Percentiles rank a stretch among this genome's conserved stretches.
phyloP scores from a whole-genome alignment of 64 coral and sea anemone species.

The Exaiptasia diaphana region DNA sequence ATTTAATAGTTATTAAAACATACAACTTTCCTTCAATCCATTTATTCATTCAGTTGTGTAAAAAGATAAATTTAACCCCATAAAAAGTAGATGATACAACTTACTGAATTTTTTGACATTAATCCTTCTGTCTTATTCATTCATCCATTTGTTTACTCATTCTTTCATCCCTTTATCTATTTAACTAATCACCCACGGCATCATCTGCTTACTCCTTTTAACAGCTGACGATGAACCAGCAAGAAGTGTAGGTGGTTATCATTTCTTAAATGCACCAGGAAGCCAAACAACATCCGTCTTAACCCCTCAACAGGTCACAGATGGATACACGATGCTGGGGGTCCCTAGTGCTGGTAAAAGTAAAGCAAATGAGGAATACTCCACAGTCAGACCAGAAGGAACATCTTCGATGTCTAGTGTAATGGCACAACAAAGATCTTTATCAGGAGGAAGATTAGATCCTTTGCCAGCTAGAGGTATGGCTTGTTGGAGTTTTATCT shows the following conservation, averaged over 20 bases:
- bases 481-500: too few relatives aligned
- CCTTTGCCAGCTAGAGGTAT: too few relatives aligned
- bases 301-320: conserved; percentile 1
- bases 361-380: not conserved
- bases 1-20: too few relatives aligned
- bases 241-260: not conserved
- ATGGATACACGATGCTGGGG: conserved; percentile 33
- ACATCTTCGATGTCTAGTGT: too few relatives aligned
- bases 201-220: not conserved
- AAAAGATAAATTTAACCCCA: too few relatives aligned
- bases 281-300: not conserved
- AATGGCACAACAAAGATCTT: too few relatives aligned
- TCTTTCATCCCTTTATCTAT: not conserved
- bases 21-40: not conserved
- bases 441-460: too few relatives aligned
- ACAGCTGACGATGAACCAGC: not conserved
- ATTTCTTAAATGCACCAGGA: not conserved
- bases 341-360: not conserved
- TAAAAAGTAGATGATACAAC: too few relatives aligned
- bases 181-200: not conserved
- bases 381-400: not conserved
- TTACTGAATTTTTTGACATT: too few relatives aligned
- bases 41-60: too few relatives aligned
- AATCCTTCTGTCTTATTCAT: too few relatives aligned
- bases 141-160: not conserved